Evolutionary conservation across 2,888 invertebrate genomes (phyloP).

Genomic region (Morinoia aosen): DNA sequence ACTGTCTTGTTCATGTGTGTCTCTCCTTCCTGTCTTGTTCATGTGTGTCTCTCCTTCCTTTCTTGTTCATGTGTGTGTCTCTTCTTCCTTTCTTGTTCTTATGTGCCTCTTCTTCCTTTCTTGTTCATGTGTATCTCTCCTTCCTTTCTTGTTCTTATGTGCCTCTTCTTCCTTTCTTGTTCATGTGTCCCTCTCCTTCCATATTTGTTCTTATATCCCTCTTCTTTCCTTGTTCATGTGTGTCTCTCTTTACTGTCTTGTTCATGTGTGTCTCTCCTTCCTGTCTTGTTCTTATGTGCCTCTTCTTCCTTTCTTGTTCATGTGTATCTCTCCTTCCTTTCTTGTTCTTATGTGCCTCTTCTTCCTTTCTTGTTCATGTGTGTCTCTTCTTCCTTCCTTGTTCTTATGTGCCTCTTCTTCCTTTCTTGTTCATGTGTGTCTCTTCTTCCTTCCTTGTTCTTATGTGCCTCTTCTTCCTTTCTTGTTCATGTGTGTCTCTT

Average conservation of each 20-base stretch:
- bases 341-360: neutral
- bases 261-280: neutral
- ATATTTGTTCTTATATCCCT: conserved; percentile 56
- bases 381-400: no score
- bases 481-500: no score
- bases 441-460: no score
- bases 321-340: neutral
- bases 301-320: neutral
- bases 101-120: neutral
- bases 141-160: no score
- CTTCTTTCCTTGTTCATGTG: neutral
- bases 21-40: neutral
- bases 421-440: no score
- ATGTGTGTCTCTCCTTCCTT: neutral
- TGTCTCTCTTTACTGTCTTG: neutral
- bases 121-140: neutral
- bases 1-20: neutral
- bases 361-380: no score
- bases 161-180: neutral
- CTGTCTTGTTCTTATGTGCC: neutral
- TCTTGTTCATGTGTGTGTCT: neutral
- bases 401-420: no score
- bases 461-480: no score
- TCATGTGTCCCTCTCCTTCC: neutral
- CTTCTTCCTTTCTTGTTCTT: neutral